Evolutionary conservation across 2,888 invertebrate genomes (phyloP).

Genomic region (Mimumesa dahlbomi): DNA sequence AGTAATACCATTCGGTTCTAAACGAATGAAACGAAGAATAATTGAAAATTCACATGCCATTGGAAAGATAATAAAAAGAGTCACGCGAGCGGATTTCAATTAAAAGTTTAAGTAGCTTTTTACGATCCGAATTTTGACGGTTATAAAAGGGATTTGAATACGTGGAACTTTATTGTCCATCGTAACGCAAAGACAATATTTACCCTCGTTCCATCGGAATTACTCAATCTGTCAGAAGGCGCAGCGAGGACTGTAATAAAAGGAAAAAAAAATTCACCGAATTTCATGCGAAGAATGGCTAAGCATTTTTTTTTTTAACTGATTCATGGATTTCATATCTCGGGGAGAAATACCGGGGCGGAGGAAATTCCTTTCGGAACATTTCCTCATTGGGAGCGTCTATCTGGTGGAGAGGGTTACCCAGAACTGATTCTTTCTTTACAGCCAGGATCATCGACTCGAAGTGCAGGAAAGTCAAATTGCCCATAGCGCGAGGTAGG

Average conservation of each 20-base stretch:
- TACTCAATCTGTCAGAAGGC: background rate
- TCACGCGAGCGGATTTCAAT: too few species aligned
- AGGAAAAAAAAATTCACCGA: background rate
- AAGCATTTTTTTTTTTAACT: constrained; percentile 41
- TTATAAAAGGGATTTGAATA: background rate
- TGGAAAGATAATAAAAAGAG: too few species aligned
- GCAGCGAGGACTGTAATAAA: background rate
- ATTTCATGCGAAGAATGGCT: constrained; percentile 4
- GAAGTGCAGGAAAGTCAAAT: constrained; percentile 60
- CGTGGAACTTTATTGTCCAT: background rate
- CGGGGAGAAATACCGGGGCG: background rate
- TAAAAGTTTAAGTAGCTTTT: background rate
- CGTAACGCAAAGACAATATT: background rate
- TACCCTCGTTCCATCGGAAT: background rate
- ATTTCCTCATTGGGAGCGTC: constrained; percentile 34
- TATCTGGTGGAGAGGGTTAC: constrained; percentile 35
- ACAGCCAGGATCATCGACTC: constrained; percentile 49
- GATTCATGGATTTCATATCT: constrained; percentile 22
- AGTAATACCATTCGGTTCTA: too few species aligned
- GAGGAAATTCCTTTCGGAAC: constrained; percentile 39
- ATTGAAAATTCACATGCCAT: too few species aligned
- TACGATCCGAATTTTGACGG: background rate
- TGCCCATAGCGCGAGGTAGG: constrained; percentile 39
- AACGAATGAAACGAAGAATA: too few species aligned
- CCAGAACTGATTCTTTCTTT: constrained; percentile 49